Evolutionary conservation across 1,140 invertebrate species (phyloP), one percentile per base, ranked within the genome.

Genomic region (Ganaspis sp.): DNA sequence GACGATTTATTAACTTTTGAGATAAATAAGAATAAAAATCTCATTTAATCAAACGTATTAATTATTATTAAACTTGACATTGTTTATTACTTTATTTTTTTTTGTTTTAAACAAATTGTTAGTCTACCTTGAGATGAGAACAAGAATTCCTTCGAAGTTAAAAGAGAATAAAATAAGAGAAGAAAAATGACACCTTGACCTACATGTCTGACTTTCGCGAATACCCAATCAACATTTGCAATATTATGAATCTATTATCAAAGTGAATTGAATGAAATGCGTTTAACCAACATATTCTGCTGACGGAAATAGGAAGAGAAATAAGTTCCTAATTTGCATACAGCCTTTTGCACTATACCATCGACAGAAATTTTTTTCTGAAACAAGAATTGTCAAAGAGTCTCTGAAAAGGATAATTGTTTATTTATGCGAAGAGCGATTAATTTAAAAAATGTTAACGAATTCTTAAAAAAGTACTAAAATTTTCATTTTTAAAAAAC

Each of bases 171-270:
- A 34, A n/a, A 64, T 29, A 64, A 64, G n/a, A 64, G 58, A 64
- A 49, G 21, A 64, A 64, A 58, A 58, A 64, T 34, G 21, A 64
- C 12, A 64, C 58, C 54, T 64, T 64, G 58, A 26, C 58, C 58
- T 64, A 34, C 26, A 64, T 64, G 58, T 29, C 15, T 15, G 23
- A 29, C 58, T 64, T 29, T 29, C 21, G 58, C 58, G 58, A 64
- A 29, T 64, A 29, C 26, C 26, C 58, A 29, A 64, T 64, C 58
- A 64, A 64, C 23, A 64, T 58, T 58, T 58, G 12, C 21, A 26
- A 15, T 2, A 23, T 58, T 58, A 58, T 58, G 5, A 58, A 58
- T 34, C 15, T 64, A 17, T 19, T 49, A 19, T 17, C 29, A 6
- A 17, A 49, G 23, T 9, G 54, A 58, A 29, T 29, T 26, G 54